A percentile compares a stretch with the other conserved stretches of the same genome.
Evolutionary conservation across 2,888 invertebrate species (phyloP).

Genomic region (Dynastes grantii): DNA sequence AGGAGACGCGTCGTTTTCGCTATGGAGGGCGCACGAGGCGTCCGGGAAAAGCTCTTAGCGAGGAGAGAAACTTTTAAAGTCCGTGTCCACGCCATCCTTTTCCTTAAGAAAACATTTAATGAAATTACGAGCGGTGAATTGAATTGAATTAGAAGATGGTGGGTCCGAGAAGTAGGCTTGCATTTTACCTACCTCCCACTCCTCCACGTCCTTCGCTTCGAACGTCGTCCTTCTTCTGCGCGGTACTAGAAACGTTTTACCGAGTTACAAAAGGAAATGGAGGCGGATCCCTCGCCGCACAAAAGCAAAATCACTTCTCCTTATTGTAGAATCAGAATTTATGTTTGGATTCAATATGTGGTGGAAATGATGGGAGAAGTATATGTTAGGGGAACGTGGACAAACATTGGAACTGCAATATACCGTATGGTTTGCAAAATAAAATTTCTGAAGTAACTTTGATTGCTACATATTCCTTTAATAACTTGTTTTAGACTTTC

Average conservation of each 20-base stretch:
- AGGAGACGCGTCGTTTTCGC: too few relatives aligned
- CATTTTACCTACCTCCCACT: background rate
- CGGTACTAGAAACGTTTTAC: background rate
- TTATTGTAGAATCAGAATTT: too few relatives aligned
- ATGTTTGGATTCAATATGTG: too few relatives aligned
- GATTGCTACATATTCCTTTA: too few relatives aligned
- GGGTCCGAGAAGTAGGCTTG: constrained; percentile 11
- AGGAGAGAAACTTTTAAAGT: constrained; percentile 46
- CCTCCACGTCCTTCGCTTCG: background rate
- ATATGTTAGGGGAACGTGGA: too few relatives aligned
- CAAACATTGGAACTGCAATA: too few relatives aligned
- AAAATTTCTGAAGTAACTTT: too few relatives aligned
- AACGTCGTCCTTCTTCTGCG: too few relatives aligned
- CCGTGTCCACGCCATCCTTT: constrained; percentile 52
- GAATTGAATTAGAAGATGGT: constrained; percentile 58
- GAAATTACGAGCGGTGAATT: constrained; percentile 61
- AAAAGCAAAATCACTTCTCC: too few relatives aligned
- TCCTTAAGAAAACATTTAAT: constrained; percentile 61
- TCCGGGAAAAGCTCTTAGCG: constrained; percentile 14
- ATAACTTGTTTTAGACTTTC: too few relatives aligned
- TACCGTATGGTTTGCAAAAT: too few relatives aligned
- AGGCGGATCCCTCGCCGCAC: background rate
- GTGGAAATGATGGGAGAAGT: too few relatives aligned
- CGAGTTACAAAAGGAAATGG: background rate
- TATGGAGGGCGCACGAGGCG: background rate